Conservation (phyloP, 2,113 vertebrate species). For the Sardina pilchardus region DNA sequence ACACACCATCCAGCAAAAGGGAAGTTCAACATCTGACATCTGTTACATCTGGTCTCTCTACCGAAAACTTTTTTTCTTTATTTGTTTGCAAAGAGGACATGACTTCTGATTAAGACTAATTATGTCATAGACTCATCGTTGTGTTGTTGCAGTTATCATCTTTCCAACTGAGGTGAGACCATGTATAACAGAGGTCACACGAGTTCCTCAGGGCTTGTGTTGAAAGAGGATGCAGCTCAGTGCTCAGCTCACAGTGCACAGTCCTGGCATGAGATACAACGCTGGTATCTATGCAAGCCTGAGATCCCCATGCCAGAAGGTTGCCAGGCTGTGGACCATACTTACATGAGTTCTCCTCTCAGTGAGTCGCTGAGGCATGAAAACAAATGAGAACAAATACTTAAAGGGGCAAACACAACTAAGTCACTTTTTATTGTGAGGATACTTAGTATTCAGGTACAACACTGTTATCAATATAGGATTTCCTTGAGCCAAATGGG, state of each 20-base stretch:
- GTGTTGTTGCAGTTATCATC: not conserved
- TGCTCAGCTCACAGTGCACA: not conserved
- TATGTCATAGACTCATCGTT: not conserved
- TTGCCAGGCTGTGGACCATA: conserved; percentile 41
- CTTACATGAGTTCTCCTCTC: conserved; percentile 61
- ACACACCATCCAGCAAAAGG: not conserved
- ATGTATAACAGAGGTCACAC: not conserved
- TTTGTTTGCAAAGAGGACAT: too few species aligned
- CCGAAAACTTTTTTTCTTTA: not conserved
- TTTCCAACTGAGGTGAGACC: not conserved
- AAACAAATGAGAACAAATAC: conserved; percentile 41
- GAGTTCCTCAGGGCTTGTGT: not conserved
- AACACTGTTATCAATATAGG: not conserved
- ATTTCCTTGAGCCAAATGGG: not conserved
- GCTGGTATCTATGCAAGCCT: conserved; percentile 24
- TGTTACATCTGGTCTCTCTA: not conserved
- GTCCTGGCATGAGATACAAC: not conserved
- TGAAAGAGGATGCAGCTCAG: not conserved
- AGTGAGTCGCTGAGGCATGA: conserved; percentile 58
- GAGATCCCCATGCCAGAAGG: conserved; percentile 24
- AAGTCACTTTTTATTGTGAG: conserved; percentile 4
- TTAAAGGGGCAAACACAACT: conserved; percentile 5
- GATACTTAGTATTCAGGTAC: not conserved
- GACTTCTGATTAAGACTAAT: not conserved
- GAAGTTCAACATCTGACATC: not conserved